phyloP scores from a whole-genome alignment of 2,888 invertebrate species.

The Phrixothrix hirtus region DNA sequence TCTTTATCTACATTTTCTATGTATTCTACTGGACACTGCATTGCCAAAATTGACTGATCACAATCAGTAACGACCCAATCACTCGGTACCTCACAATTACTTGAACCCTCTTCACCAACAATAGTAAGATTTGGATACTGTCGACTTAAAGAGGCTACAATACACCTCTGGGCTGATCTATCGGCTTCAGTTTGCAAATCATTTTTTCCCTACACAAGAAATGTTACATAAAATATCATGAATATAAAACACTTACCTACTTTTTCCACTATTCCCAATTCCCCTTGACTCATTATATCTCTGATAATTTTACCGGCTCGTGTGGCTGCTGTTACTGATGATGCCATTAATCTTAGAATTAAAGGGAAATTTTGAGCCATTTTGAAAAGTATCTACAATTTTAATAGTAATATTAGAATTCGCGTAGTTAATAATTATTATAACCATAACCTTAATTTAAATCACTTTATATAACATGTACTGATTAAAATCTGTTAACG shows the following conservation, averaged over 20 bases:
- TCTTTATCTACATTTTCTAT: constrained; percentile 73
- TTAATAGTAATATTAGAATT: neutral
- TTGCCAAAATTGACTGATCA: constrained; percentile 62
- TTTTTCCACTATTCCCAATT: constrained; percentile 91
- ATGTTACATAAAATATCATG: constrained; percentile 24
- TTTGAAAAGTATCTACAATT: neutral
- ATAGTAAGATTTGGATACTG: constrained; percentile 84
- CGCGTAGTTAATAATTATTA: neutral
- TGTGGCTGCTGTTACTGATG: constrained; percentile 77
- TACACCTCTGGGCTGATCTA: constrained; percentile 90
- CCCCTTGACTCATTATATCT: constrained; percentile 87
- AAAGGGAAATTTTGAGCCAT: constrained; percentile 70
- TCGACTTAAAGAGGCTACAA: constrained; percentile 81
- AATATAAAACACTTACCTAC: no score
- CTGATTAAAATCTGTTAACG: no score
- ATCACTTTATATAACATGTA: no score
- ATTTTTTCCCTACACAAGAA: constrained; percentile 71
- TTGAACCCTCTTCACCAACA: constrained; percentile 87
- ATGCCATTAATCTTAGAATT: constrained; percentile 73
- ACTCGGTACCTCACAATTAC: constrained; percentile 66
- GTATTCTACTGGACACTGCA: constrained; percentile 71
- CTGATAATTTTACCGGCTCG: constrained; percentile 88
- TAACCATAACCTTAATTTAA: no score
- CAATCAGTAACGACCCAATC: constrained; percentile 78
- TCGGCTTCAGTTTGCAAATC: constrained; percentile 99